Percentiles rank a stretch among this genome's conserved stretches.
These are phyloP conservation scores for Meliscaeva auricollis DNA, from an alignment of 2,888 invertebrate genomes.

Conservation along the genomic window DNA sequence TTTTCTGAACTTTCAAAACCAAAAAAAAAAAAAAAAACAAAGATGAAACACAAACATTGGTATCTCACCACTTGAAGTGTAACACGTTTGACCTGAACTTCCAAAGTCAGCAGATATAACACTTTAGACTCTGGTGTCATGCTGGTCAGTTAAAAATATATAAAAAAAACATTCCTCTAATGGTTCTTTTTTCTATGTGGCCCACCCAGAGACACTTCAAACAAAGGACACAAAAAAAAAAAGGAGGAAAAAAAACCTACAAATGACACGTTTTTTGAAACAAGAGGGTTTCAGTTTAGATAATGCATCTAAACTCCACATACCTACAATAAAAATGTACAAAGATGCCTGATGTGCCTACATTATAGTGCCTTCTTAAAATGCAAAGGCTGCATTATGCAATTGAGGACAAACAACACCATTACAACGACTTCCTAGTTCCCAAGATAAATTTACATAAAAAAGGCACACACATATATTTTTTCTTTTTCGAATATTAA, in stretches of 20 bases:
- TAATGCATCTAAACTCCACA: slow-evolving; percentile 22
- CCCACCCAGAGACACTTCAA: background rate
- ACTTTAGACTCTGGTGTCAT: slow-evolving; percentile 34
- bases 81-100: slow-evolving; percentile 42
- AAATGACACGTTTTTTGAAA: slow-evolving; percentile 30
- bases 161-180: slow-evolving; percentile 1
- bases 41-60: slow-evolving; percentile 18
- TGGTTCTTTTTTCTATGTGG: background rate
- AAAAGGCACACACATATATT: slow-evolving; percentile 1
- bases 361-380: slow-evolving; percentile 3
- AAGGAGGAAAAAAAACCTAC: background rate
- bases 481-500: slow-evolving; percentile 25
- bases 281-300: slow-evolving; percentile 17
- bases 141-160: slow-evolving; percentile 18
- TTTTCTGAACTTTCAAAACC: background rate
- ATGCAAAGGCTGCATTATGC: slow-evolving; percentile 40
- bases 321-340: background rate
- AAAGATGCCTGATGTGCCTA: background rate
- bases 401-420: slow-evolving; percentile 55
- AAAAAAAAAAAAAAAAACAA: background rate
- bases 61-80: slow-evolving; percentile 43
- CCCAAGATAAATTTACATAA: slow-evolving; percentile 57
- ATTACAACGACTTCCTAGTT: slow-evolving; percentile 63
- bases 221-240: background rate
- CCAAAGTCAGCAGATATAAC: slow-evolving; percentile 33